Conservation (phyloP, 1,140 invertebrate species). For the Ctenoplectra terminalis region DNA sequence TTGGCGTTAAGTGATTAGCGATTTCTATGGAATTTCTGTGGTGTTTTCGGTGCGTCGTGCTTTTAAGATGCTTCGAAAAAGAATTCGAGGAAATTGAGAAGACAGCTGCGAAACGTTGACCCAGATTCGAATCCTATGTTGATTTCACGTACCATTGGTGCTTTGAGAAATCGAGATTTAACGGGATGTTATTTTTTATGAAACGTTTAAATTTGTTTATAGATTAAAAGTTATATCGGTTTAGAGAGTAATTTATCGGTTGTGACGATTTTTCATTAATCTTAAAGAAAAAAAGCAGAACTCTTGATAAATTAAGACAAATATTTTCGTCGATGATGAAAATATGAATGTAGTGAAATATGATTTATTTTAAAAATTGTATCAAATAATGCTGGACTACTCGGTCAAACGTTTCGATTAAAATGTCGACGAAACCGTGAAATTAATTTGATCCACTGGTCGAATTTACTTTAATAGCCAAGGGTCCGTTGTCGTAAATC, state of each 20-base stretch:
- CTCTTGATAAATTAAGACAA: no score
- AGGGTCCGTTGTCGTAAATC: constrained; percentile 37
- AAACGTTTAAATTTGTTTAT: not conserved
- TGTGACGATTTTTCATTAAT: no score
- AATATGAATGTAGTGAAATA: no score
- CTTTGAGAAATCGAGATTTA: not conserved
- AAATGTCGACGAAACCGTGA: constrained; percentile 1
- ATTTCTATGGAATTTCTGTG: not conserved
- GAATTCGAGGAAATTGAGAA: not conserved
- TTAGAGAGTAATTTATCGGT: no score
- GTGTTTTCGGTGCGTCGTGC: not conserved
- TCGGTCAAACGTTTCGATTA: no score
- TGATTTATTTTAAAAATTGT: no score
- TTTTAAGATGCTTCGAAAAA: constrained; percentile 11
- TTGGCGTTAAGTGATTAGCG: constrained; percentile 2
- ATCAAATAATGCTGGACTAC: no score
- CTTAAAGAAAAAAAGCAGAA: no score
- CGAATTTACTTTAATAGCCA: constrained; percentile 41
- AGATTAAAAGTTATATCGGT: no score
- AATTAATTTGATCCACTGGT: constrained; percentile 37
- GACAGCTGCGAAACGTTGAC: constrained; percentile 1
- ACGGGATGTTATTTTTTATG: not conserved
- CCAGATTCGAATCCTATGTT: constrained; percentile 2
- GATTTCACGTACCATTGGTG: not conserved
- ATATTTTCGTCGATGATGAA: no score